Percentiles rank a stretch among this genome's conserved stretches.
phyloP scores from a whole-genome alignment of 2,797 vertebrate genomes.

The Yasuhikotakia modesta region DNA sequence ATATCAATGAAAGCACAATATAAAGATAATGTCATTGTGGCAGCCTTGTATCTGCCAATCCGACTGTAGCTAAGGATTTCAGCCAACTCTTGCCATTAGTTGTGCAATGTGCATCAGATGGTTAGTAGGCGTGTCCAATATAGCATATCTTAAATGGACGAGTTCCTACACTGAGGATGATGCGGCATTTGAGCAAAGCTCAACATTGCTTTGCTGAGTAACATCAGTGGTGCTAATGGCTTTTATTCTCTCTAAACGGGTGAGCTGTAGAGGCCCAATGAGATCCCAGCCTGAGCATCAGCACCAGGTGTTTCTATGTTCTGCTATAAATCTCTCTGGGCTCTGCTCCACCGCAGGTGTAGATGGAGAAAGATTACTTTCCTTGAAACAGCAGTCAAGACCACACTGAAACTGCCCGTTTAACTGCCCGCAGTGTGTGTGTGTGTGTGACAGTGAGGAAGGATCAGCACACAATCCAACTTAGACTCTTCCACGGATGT shows the following conservation, averaged over 20 bases:
- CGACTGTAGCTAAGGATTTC: not conserved
- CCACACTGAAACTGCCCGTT: conserved; percentile 70
- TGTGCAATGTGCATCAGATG: not conserved
- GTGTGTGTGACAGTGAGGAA: not conserved
- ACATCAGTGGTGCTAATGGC: conserved; percentile 43
- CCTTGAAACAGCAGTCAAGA: conserved; percentile 68
- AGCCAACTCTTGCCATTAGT: not conserved
- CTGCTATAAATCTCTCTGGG: conserved; percentile 63
- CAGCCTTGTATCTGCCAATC: not conserved
- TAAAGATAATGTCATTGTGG: not conserved
- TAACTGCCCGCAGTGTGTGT: conserved; percentile 67
- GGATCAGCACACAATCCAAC: not conserved
- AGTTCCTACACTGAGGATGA: not conserved
- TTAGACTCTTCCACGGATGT: not conserved
- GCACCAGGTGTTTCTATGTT: conserved; percentile 64
- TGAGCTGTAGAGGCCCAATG: conserved; percentile 25
- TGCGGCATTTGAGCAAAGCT: not conserved
- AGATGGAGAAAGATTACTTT: conserved; percentile 72
- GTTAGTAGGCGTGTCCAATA: not conserved
- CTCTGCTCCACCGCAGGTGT: conserved; percentile 71
- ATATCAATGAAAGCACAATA: not conserved
- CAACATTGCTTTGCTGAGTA: conserved; percentile 7
- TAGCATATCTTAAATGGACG: not conserved
- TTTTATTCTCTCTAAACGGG: conserved; percentile 54
- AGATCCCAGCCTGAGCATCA: conserved; percentile 39